Evolutionary conservation across 2,888 invertebrate species (phyloP).

Genomic region (Dryobotodes eremita): DNA sequence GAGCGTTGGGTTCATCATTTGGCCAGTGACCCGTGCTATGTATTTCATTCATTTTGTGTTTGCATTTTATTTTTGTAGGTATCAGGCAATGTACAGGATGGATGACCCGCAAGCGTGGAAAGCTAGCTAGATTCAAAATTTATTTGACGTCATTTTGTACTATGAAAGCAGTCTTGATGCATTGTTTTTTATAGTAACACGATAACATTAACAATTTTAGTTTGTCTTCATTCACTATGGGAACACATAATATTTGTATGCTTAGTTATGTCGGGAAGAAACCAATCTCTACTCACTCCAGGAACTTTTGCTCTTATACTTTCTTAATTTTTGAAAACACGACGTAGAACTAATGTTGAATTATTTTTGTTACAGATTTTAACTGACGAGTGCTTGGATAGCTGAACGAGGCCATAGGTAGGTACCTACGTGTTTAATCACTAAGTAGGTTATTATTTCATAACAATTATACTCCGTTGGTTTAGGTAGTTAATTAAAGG

Average conservation of each 20-base stretch:
- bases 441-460: neutral
- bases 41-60: constrained; percentile 66
- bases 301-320: neutral
- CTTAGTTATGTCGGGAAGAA: neutral
- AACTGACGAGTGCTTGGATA: constrained; percentile 78
- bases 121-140: constrained; percentile 36
- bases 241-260: neutral
- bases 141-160: neutral
- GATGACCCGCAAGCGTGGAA: constrained; percentile 7
- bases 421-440: constrained; percentile 42
- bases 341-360: constrained; percentile 23
- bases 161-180: neutral
- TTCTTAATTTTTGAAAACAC: neutral
- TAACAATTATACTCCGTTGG: too few species aligned
- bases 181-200: neutral
- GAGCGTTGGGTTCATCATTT: constrained; percentile 73
- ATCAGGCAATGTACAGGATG: neutral
- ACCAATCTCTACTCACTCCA: neutral
- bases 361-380: constrained; percentile 82
- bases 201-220: neutral
- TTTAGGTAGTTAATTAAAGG: too few species aligned
- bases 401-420: constrained; percentile 87
- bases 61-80: constrained; percentile 48
- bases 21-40: constrained; percentile 79
- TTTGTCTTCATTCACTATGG: neutral